Percentiles rank a stretch among this genome's conserved stretches.
phyloP scores from a whole-genome alignment of 1,140 invertebrate species.

The Belonocnema kinseyi region DNA sequence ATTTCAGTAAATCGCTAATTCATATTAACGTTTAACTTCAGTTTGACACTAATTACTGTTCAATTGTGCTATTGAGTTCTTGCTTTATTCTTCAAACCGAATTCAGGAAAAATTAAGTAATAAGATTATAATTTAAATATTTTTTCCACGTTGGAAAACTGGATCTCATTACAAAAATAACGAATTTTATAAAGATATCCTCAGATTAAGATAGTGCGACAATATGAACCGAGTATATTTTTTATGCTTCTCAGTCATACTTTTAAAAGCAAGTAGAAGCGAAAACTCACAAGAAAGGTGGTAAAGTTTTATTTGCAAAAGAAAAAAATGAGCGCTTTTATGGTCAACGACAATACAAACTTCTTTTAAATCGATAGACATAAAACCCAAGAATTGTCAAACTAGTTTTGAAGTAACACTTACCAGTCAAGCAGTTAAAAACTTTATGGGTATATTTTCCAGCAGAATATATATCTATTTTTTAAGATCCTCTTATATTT shows the following conservation, averaged over 20 bases:
- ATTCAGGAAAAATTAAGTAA: too few relatives aligned
- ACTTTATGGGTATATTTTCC: neutral
- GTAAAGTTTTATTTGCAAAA: slow-evolving; percentile 16
- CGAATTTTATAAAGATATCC: neutral
- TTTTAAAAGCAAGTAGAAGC: slow-evolving; percentile 12
- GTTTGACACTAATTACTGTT: too few relatives aligned
- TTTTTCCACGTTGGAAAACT: too few relatives aligned
- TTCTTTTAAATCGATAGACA: slow-evolving; percentile 12
- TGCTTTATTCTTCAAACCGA: too few relatives aligned
- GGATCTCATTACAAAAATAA: too few relatives aligned
- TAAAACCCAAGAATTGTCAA: neutral
- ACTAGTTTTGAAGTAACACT: neutral
- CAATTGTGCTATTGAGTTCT: too few relatives aligned
- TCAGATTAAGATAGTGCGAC: too few relatives aligned
- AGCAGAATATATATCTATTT: neutral
- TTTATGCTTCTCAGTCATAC: slow-evolving; percentile 1
- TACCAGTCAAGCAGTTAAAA: slow-evolving; percentile 4
- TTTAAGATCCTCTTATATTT: too few relatives aligned
- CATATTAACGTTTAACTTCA: too few relatives aligned
- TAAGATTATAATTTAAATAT: too few relatives aligned
- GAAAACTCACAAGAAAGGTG: slow-evolving; percentile 19
- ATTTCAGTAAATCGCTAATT: too few relatives aligned
- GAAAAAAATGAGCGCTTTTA: neutral
- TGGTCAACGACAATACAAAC: neutral
- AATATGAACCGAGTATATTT: neutral